Evolutionary conservation across 2,113 vertebrate genomes (phyloP).

Genomic region (Psittacus erithacus): DNA sequence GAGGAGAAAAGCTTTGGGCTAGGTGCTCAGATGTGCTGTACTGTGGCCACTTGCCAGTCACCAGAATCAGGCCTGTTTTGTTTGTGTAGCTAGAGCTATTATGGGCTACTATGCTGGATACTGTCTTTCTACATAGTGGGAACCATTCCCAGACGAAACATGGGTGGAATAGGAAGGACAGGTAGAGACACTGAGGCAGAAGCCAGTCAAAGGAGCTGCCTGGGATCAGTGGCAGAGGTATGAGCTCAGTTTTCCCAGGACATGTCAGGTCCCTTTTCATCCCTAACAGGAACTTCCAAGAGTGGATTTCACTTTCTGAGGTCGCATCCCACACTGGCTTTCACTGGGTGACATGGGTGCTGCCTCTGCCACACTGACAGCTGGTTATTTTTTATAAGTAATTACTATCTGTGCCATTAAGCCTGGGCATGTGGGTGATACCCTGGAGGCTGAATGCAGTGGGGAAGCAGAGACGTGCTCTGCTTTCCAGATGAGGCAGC

Average conservation of each 20-base stretch:
- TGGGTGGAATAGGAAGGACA: not conserved
- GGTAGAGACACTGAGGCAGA: not conserved
- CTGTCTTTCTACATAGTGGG: not conserved
- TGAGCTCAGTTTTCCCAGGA: not conserved
- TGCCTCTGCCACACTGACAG: not conserved
- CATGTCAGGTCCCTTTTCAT: not conserved
- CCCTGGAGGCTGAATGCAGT: not conserved
- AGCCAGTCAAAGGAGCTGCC: not conserved
- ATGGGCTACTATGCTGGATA: not conserved
- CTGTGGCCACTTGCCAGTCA: fast-evolving
- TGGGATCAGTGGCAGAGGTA: not conserved
- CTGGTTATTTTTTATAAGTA: not conserved
- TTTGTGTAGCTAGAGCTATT: not conserved
- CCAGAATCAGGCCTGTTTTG: not conserved
- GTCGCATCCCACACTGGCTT: not conserved
- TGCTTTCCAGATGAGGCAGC: not conserved
- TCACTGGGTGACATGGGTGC: fast-evolving
- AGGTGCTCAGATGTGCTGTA: not conserved
- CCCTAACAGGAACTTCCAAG: not conserved
- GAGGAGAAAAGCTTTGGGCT: not conserved
- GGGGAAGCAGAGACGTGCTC: not conserved
- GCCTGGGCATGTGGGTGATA: not conserved
- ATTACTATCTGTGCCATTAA: not conserved
- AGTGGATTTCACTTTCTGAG: not conserved
- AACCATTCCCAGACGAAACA: not conserved